Conservation (phyloP, 2,113 vertebrate species). For the Romanogobio albipinnatus region DNA sequence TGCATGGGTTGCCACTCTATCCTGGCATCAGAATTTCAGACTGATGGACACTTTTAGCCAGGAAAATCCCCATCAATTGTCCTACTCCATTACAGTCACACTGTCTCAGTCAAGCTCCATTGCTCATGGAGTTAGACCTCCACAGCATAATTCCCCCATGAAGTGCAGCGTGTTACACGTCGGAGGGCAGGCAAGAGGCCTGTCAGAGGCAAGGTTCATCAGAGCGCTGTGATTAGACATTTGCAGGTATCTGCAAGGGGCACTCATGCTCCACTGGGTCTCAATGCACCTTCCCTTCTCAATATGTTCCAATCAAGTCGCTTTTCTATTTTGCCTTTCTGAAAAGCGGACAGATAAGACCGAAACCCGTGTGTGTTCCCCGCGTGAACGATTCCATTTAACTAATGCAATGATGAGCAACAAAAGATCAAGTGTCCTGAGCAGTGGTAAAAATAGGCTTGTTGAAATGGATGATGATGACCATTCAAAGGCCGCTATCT, state of each 20-base stretch:
- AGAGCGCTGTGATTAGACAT: slow-evolving; percentile 73
- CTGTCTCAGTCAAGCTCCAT: slow-evolving; percentile 40
- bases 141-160: slow-evolving; percentile 2
- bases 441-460: slow-evolving; percentile 45
- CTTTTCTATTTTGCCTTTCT: slow-evolving; percentile 61
- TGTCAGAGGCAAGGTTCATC: slow-evolving; percentile 77
- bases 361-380: slow-evolving; percentile 29
- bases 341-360: slow-evolving; percentile 34
- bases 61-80: slow-evolving; percentile 10
- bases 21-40: not conserved
- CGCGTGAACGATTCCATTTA: slow-evolving; percentile 40
- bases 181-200: slow-evolving; percentile 29
- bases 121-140: slow-evolving; percentile 31
- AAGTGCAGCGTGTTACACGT: slow-evolving; percentile 6
- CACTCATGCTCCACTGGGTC: slow-evolving; percentile 70
- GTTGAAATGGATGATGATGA: slow-evolving; percentile 54
- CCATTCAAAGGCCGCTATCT: slow-evolving; percentile 54
- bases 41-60: not conserved
- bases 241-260: slow-evolving; percentile 63
- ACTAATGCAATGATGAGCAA: slow-evolving; percentile 52
- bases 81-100: slow-evolving; percentile 1
- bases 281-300: slow-evolving; percentile 71
- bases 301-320: slow-evolving; percentile 75
- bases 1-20: not conserved
- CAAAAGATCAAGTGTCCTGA: slow-evolving; percentile 54